These are phyloP conservation scores for Hartigia nigra DNA, from an alignment of 2,888 invertebrate genomes.

Conservation along the genomic window DNA sequence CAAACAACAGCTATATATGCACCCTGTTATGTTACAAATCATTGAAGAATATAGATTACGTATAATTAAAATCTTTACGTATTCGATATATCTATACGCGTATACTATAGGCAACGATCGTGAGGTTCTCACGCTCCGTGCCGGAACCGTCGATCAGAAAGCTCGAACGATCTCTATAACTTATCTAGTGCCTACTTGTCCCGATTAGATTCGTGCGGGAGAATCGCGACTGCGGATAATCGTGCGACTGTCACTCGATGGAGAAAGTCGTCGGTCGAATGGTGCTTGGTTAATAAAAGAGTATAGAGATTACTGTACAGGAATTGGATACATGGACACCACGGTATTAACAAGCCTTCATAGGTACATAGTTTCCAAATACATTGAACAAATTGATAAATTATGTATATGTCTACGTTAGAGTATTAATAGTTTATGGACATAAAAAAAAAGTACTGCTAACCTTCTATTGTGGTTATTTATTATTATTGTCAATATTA, in stretches of 20 bases:
- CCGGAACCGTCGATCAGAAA: not conserved
- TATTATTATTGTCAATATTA: not conserved
- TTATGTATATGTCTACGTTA: not conserved
- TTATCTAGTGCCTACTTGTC: not conserved
- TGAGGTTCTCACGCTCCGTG: not conserved
- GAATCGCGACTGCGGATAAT: slow-evolving; percentile 5
- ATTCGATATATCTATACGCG: not conserved
- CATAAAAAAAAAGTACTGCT: too few species aligned
- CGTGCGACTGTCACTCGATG: not conserved
- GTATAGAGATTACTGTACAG: not conserved
- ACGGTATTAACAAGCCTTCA: not conserved
- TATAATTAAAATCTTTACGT: not conserved
- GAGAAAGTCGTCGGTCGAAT: not conserved
- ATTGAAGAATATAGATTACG: too few species aligned
- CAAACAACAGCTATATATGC: too few species aligned
- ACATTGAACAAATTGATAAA: not conserved
- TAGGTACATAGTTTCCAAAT: not conserved
- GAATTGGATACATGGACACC: not conserved
- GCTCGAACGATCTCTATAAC: not conserved
- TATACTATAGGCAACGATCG: not conserved
- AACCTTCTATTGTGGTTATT: not conserved
- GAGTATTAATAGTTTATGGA: not conserved
- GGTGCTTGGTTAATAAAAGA: not conserved
- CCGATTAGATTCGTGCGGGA: not conserved
- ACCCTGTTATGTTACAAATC: too few species aligned